These are phyloP conservation scores for Odontomyia ornata DNA, from an alignment of 2,888 invertebrate genomes.

Conservation along the genomic window DNA sequence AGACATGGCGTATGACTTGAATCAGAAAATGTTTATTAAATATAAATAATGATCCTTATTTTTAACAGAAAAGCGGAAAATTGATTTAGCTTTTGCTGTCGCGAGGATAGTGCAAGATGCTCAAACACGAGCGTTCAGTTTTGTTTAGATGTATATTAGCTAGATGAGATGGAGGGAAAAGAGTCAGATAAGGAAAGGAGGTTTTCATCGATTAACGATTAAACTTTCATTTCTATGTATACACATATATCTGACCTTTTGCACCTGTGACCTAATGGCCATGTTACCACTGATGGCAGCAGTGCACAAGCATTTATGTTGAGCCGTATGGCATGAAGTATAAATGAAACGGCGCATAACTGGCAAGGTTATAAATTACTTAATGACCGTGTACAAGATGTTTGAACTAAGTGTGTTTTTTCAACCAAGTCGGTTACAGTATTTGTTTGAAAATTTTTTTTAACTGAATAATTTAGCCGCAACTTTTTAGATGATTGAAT, in stretches of 20 bases:
- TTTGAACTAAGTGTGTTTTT: conserved; percentile 31
- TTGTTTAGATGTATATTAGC: no score
- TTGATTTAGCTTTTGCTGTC: no score
- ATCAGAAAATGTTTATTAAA: no score
- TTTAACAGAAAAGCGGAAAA: no score
- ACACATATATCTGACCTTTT: conserved; percentile 10
- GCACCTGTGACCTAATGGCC: conserved; percentile 23
- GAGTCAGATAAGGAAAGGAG: background rate
- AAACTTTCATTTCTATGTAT: background rate
- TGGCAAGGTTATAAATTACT: conserved; percentile 29
- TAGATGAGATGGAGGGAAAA: background rate
- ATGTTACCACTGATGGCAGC: background rate
- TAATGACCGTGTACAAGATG: conserved; percentile 29
- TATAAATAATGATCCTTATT: no score
- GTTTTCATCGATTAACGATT: background rate
- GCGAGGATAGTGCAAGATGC: no score
- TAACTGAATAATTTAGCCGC: background rate
- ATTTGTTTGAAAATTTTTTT: background rate
- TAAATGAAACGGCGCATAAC: conserved; percentile 4
- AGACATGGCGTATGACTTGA: no score
- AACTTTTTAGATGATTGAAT: no score
- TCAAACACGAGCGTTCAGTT: no score
- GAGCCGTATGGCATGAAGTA: background rate
- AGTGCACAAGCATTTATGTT: background rate
- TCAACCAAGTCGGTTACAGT: background rate